These are phyloP conservation scores for Distichodus sexfasciatus DNA, from an alignment of 2,797 vertebrate genomes.

Conservation along the genomic window DNA sequence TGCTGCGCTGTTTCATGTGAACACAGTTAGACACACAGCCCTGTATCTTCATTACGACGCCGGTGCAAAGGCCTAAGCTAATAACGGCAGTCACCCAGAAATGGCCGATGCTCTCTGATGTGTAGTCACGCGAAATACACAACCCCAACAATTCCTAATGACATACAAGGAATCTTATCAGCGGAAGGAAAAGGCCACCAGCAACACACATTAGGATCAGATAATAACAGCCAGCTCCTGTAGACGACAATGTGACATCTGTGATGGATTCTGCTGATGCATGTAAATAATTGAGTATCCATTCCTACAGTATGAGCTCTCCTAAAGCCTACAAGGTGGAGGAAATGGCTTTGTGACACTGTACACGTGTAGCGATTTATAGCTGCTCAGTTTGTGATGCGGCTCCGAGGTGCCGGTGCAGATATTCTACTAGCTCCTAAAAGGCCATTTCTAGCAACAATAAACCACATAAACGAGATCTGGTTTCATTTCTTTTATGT, in stretches of 20 bases:
- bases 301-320: conserved; percentile 11
- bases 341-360: conserved; percentile 9
- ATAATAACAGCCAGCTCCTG: conserved; percentile 18
- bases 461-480: no score
- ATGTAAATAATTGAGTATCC: conserved; percentile 35
- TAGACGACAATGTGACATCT: conserved; percentile 21
- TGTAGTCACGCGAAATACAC: not conserved
- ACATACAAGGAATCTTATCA: conserved; percentile 18
- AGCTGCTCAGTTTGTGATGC: not conserved
- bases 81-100: no score
- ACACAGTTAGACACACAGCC: no score
- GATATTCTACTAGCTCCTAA: not conserved
- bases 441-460: not conserved
- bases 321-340: conserved; percentile 7
- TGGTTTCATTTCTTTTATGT: no score
- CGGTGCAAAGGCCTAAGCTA: no score
- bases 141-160: not conserved
- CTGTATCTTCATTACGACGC: no score
- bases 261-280: conserved; percentile 35
- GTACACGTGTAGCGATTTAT: conserved; percentile 16
- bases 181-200: conserved; percentile 15
- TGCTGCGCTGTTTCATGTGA: no score
- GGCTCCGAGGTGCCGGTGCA: conserved; percentile 13
- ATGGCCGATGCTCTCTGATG: not conserved
- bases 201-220: conserved; percentile 14